Evolutionary conservation across 2,113 vertebrate genomes (phyloP), one percentile per base, ranked within the genome.

Genomic region (Sapayoa aenigma): DNA sequence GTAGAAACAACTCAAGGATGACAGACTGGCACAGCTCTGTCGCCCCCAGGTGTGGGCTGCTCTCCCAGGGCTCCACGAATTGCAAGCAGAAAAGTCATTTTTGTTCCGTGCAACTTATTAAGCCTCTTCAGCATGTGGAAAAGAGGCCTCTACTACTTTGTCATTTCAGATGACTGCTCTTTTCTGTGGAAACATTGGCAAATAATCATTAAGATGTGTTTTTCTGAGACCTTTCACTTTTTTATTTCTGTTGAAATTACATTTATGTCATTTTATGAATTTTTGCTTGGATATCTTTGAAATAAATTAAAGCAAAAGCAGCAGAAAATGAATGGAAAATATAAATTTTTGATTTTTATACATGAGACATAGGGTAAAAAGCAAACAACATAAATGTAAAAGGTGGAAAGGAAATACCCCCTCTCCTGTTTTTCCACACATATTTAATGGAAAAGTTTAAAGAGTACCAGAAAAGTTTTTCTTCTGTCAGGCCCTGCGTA

Each of bases 11-110:
- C 73, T 94, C 84, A 84, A 53, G 49, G 60, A 50, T 87, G 80
- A 94, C 77, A 87, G 73, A 41, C 73, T 96, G 89, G 35, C 80
- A 94, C 79, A 44, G 91, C 93, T 91, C 86, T 96, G 86, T 72
- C 56, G 42, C 76, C 52, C 76, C 86, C 80, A 92, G 60, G 80
- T 93, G 89, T 56, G 52, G 52, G 65, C 12, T 90, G 83, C 56
- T 76, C 67, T 67, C 86, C 65, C 89, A 90, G 65, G 80, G 95
- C 80, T 92, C 50, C 1, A 2, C 0, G 7, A 78, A 81, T 39
- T 77, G 47, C 35, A 78, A 58, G 76, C 59, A 59, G 65, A 59
- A 90, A 87, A 86, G 60, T 68, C 2, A 68, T 78, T 95, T 91
- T 92, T 75, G 42, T 58, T 87, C 86, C 31, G 13, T 72, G 60